These are phyloP conservation scores for Blastobasis adustella DNA, from an alignment of 2,888 invertebrate genomes.

Conservation along the genomic window DNA sequence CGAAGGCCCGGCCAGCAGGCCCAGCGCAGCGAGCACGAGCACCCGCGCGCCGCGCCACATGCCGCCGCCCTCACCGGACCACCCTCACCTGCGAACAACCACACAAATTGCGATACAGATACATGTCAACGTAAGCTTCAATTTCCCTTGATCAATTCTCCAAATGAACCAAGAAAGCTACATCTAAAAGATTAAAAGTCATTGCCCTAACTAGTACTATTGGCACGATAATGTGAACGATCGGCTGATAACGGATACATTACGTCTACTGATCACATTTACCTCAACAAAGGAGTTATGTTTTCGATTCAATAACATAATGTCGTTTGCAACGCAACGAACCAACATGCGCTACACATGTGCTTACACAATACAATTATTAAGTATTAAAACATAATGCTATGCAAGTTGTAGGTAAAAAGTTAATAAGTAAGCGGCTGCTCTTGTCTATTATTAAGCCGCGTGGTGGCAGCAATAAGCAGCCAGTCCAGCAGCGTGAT, in stretches of 20 bases:
- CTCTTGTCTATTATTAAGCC: no score
- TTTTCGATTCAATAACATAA: no score
- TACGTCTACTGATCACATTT: background rate
- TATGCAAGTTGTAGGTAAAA: no score
- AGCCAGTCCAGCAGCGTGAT: background rate
- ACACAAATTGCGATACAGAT: background rate
- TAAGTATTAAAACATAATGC: no score
- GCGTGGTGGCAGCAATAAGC: background rate
- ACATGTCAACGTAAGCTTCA: no score
- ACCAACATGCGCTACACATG: no score
- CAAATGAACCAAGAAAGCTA: slow-evolving; percentile 10
- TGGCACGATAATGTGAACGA: slow-evolving; percentile 29
- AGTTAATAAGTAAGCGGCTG: no score
- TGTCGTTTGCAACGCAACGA: no score
- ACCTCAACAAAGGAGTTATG: no score
- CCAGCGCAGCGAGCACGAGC: slow-evolving; percentile 78
- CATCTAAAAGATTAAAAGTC: slow-evolving; percentile 30
- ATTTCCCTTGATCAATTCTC: background rate
- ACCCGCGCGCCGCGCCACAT: slow-evolving; percentile 79
- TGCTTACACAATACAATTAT: no score
- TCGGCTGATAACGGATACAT: slow-evolving; percentile 23
- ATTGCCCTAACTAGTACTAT: slow-evolving; percentile 28
- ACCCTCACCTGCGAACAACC: slow-evolving; percentile 35
- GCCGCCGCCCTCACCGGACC: slow-evolving; percentile 71
- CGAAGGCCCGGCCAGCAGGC: slow-evolving; percentile 70